These are phyloP conservation scores for Pseudachorutes palmiensis DNA, from an alignment of 1,140 invertebrate species.

Conservation along the genomic window DNA sequence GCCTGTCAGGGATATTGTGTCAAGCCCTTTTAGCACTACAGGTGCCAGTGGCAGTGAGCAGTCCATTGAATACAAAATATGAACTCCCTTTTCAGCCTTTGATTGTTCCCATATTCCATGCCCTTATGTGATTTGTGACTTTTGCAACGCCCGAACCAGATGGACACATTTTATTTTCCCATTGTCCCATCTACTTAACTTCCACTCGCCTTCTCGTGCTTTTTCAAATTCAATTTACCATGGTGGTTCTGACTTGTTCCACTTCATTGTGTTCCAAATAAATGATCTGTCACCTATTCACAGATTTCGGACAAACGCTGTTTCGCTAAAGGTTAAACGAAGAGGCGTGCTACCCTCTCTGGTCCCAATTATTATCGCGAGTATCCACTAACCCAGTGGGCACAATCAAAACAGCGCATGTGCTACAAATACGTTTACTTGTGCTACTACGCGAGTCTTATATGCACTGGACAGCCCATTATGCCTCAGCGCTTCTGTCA, in stretches of 20 bases:
- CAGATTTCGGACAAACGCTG: not conserved
- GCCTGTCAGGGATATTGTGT: not conserved
- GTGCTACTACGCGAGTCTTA: not conserved
- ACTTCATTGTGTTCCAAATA: constrained; percentile 31
- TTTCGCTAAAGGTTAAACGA: not conserved
- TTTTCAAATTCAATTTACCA: constrained; percentile 27
- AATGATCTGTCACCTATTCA: constrained; percentile 31
- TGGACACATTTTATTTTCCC: not conserved
- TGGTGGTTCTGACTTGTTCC: constrained; percentile 21
- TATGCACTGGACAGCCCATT: not conserved
- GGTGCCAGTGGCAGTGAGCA: not conserved
- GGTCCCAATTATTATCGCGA: not conserved
- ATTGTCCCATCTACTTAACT: not conserved
- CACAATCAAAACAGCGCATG: not conserved
- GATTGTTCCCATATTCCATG: not conserved
- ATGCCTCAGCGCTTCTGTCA: not conserved
- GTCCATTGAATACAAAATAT: not conserved
- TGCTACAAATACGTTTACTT: not conserved
- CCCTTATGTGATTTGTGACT: constrained; percentile 12
- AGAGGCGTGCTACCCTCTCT: not conserved
- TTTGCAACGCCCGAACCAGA: not conserved
- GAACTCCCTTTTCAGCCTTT: not conserved
- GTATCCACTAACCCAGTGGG: not conserved
- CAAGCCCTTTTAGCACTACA: not conserved
- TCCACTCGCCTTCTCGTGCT: constrained; percentile 3